phyloP scores from a whole-genome alignment of 1,140 invertebrate genomes.

The Scaptomyza hsui region DNA sequence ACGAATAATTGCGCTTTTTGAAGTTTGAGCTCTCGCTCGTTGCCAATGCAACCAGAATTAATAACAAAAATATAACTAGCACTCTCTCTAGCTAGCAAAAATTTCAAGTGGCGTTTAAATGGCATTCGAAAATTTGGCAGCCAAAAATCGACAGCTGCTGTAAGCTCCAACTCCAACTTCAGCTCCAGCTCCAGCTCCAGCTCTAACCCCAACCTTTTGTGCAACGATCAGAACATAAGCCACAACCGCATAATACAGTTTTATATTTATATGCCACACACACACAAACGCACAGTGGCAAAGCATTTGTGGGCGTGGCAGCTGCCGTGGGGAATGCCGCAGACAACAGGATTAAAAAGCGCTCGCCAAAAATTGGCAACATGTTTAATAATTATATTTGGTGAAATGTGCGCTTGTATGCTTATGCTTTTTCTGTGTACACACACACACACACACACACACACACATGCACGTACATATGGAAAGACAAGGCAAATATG shows the following conservation, averaged over 20 bases:
- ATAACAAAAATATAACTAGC: constrained; percentile 16
- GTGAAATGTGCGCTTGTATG: constrained; percentile 46
- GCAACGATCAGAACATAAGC: constrained; percentile 71
- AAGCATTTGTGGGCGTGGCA: constrained; percentile 6
- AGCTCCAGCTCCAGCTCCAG: constrained; percentile 20
- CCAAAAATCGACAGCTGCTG: constrained; percentile 20
- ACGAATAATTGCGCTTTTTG: too few species aligned
- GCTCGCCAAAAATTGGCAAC: constrained; percentile 79
- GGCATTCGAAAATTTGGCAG: too few species aligned
- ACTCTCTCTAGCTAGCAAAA: constrained; percentile 26
- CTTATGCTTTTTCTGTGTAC: constrained; percentile 56
- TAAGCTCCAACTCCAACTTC: neutral
- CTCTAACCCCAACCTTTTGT: constrained; percentile 49
- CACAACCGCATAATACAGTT: constrained; percentile 77
- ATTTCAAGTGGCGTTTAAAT: neutral
- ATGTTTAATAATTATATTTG: constrained; percentile 82
- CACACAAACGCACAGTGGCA: constrained; percentile 10
- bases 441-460: constrained; percentile 26
- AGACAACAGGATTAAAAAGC: constrained; percentile 82
- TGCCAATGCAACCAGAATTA: neutral
- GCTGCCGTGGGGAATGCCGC: constrained; percentile 28
- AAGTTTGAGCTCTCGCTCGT: too few species aligned
- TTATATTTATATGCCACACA: constrained; percentile 70
- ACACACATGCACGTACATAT: constrained; percentile 21
- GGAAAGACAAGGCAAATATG: constrained; percentile 74